These are phyloP conservation scores for Mesochorus sp. DNA, from an alignment of 2,888 invertebrate species.

Conservation along the genomic window DNA sequence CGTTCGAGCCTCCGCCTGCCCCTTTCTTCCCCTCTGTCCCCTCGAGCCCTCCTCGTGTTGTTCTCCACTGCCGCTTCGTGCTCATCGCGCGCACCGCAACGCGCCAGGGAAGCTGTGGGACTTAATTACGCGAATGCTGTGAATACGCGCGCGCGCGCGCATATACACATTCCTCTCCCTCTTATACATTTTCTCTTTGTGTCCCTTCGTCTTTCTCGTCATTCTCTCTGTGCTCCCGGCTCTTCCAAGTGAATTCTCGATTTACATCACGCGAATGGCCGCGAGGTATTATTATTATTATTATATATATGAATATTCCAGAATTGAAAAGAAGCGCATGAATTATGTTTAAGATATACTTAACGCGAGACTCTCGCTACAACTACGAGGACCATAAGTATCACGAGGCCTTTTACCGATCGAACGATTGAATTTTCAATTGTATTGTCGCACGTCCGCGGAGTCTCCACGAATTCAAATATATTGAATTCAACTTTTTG, in stretches of 20 bases:
- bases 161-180: conserved; percentile 49
- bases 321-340: conserved; percentile 1
- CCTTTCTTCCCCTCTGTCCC: conserved; percentile 41
- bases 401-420: neutral
- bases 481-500: no score
- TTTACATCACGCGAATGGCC: conserved; percentile 6
- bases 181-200: no score
- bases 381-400: conserved; percentile 39
- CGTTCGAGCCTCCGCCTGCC: conserved; percentile 56
- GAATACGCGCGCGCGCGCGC: conserved; percentile 49
- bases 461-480: no score
- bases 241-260: conserved; percentile 31
- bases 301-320: neutral
- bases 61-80: conserved; percentile 45
- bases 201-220: conserved; percentile 20
- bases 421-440: conserved; percentile 18
- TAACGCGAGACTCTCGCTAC: no score
- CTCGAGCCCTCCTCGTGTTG: conserved; percentile 55
- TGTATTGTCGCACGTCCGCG: no score
- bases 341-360: conserved; percentile 2
- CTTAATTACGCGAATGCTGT: conserved; percentile 80
- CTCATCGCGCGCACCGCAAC: conserved; percentile 64
- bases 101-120: conserved; percentile 76
- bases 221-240: conserved; percentile 27
- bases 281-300: conserved; percentile 21